Evolutionary conservation across 2,888 invertebrate species (phyloP).

Genomic region (Caenorhabditis auriculariae): DNA sequence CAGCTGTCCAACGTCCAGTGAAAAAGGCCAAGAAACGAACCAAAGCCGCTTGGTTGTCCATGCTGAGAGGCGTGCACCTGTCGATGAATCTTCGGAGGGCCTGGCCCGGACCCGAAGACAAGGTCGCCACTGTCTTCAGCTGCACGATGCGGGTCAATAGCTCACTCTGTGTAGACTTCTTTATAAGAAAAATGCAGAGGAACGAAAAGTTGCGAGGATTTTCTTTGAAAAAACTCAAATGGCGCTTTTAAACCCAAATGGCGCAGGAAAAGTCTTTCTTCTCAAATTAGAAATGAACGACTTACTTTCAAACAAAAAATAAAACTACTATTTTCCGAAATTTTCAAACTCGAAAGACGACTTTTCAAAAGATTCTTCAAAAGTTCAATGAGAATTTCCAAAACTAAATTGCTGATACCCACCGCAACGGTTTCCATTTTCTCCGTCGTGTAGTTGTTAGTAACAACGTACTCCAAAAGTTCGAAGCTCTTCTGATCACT

Average conservation of each 20-base stretch:
- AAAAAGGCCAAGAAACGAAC: neutral
- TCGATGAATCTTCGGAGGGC: slow-evolving; percentile 13
- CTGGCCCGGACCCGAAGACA: too few relatives aligned
- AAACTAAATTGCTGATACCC: neutral
- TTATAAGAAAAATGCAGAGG: neutral
- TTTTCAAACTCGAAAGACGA: neutral
- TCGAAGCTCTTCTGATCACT: slow-evolving; percentile 16
- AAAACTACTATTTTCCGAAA: neutral
- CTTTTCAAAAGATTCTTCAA: neutral
- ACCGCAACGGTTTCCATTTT: slow-evolving; percentile 12
- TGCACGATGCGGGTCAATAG: too few relatives aligned
- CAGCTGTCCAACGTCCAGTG: too few relatives aligned
- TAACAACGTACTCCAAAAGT: slow-evolving; percentile 12
- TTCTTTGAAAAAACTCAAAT: neutral
- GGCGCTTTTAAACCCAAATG: too few relatives aligned
- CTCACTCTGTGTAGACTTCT: too few relatives aligned
- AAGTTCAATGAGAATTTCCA: too few relatives aligned
- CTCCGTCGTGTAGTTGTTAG: slow-evolving; percentile 10
- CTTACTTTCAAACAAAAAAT: neutral
- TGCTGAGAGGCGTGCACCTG: slow-evolving; percentile 10
- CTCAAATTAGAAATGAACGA: too few relatives aligned
- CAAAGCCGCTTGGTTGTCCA: slow-evolving; percentile 13
- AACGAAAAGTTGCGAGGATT: neutral
- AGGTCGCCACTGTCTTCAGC: too few relatives aligned
- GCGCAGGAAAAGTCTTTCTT: too few relatives aligned